Evolutionary conservation across 2,797 vertebrate genomes (phyloP), one percentile per base, ranked within the genome.

Genomic region (Sebastes vulpes): DNA sequence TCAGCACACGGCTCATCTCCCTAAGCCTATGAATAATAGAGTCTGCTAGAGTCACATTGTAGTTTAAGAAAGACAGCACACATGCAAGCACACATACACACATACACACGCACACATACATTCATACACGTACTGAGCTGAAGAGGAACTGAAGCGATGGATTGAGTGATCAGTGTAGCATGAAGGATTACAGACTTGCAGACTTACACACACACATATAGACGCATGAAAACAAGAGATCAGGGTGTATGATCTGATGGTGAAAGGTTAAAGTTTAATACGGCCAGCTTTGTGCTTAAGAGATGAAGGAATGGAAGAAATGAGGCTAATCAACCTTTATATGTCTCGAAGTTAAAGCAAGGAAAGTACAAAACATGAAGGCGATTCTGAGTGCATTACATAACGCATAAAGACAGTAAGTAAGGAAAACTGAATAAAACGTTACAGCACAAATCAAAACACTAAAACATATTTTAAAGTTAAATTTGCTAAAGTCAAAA

Each of bases 21-120:
- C 75, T 54, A 52, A 82, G 20, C 57, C 52, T 50, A 78, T 86
- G 29, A 87, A 83, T 82, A 85, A 88, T 76, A 65, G 53, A 88
- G 71, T 26, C n/a, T 18, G 11, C 16, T 61, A 14, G 53, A 77
- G 65, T 81, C 25, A 78, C 52, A 46, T 20, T 73, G 64, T 46
- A 28, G 35, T 21, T 61, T 54, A 59, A 68, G 28, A 68, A 75
- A 76, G 56, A 69, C 18, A 38, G 20, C 12, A 42, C 6, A n/a
- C 10, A 42, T 1, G 14, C 10, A 54, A 8, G 52, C 23, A 72
- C 38, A 65, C 60, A 23, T 20, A 60, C 77, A 78, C 18, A n/a
- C 31, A 18, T 10, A 60, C 77, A 78, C 18, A n/a, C 32, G 2
- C 20, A 21, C 56, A 28, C 3, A 56, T 31, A n/a, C 23, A 21